Percentiles rank a stretch among this genome's conserved stretches.
Conservation (phyloP, 1,140 invertebrate species). For the Sarcophaga bullata region DNA sequence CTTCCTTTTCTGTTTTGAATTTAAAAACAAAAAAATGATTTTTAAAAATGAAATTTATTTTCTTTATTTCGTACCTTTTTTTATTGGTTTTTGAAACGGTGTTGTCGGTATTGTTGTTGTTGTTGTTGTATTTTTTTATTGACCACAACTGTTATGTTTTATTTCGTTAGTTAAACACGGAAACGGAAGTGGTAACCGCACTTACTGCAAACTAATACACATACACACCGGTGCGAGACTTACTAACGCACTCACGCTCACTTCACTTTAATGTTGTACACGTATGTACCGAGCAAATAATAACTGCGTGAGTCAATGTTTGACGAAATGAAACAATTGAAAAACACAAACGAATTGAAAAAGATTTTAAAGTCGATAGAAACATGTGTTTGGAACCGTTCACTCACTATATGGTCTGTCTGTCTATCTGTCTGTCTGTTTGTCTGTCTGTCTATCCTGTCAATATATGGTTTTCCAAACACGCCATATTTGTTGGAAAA, state of each 20-base stretch:
- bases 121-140: conserved; percentile 9
- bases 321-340: no score
- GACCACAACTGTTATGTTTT: conserved; percentile 39
- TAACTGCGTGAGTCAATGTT: background rate
- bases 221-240: background rate
- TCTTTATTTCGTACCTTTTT: no score
- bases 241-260: no score
- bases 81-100: background rate
- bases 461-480: background rate
- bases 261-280: background rate
- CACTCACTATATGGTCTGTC: no score
- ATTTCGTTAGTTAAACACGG: conserved; percentile 33
- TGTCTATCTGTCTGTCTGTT: no score
- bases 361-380: no score
- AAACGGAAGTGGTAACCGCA: conserved; percentile 36
- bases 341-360: no score
- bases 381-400: no score
- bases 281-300: background rate
- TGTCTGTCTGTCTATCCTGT: no score
- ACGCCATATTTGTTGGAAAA: conserved; percentile 1
- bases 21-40: no score
- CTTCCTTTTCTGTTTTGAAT: no score
- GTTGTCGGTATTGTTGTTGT: background rate
- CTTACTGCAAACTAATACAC: background rate
- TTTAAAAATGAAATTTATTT: no score